Evolutionary conservation across 1,140 invertebrate species (phyloP).

Genomic region (Octopus bimaculoides): DNA sequence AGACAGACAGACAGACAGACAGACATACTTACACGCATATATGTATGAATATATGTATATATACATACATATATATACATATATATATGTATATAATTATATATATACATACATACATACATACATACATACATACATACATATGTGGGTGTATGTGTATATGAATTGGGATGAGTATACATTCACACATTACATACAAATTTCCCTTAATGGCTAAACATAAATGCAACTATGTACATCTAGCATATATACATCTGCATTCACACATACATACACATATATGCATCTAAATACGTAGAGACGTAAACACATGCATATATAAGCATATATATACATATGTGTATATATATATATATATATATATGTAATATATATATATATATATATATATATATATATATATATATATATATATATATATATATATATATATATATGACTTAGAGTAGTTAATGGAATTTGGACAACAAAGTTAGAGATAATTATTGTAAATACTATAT

Average conservation of each 20-base stretch:
- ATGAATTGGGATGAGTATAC: background rate
- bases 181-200: background rate
- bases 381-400: background rate
- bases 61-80: background rate
- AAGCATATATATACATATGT: background rate
- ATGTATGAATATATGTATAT: background rate
- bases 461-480: too few relatives aligned
- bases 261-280: background rate
- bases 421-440: background rate
- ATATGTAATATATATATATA: background rate
- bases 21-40: background rate
- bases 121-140: background rate
- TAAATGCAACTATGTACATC: background rate
- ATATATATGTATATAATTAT: background rate
- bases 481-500: too few relatives aligned
- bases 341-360: background rate
- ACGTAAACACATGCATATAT: background rate
- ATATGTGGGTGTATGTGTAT: background rate
- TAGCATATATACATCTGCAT: background rate
- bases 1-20: too few relatives aligned
- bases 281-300: background rate
- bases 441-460: background rate
- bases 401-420: background rate
- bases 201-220: background rate
- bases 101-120: background rate